Evolutionary conservation across 2,113 vertebrate genomes (phyloP).

Genomic region (Zosterops lateralis): DNA sequence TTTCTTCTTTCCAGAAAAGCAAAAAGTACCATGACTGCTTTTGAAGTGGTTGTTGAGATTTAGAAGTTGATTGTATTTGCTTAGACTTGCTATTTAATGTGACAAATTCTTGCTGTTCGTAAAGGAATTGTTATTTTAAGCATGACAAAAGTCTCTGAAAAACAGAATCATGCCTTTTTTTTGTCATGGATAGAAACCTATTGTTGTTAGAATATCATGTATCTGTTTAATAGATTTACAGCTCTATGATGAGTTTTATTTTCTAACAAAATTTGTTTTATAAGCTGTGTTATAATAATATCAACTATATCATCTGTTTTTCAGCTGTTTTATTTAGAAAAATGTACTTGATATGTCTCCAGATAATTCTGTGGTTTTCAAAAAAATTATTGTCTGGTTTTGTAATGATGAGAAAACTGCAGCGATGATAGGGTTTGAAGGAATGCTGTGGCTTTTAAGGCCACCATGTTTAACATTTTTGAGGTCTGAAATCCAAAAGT

Average conservation of each 20-base stretch:
- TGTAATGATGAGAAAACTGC: conserved; percentile 39
- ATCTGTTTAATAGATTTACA: neutral
- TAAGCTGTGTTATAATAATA: conserved; percentile 30
- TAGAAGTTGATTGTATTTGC: neutral
- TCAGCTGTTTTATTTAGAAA: conserved; percentile 53
- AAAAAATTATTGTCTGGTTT: conserved; percentile 43
- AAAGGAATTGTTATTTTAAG: neutral
- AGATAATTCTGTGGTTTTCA: conserved; percentile 47
- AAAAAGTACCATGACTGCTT: neutral
- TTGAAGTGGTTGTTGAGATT: neutral
- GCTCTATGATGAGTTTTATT: neutral
- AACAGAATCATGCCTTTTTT: neutral
- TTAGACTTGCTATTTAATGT: neutral
- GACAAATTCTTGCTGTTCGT: neutral
- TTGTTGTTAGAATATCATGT: neutral
- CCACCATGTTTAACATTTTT: conserved; percentile 35
- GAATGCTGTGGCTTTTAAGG: conserved; percentile 28
- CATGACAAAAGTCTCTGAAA: neutral
- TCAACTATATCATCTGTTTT: conserved; percentile 45
- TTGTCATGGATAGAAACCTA: neutral
- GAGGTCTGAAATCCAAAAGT: conserved; percentile 26
- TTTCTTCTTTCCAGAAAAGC: neutral
- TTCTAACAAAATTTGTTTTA: conserved; percentile 35
- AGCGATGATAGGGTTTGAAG: conserved; percentile 6
- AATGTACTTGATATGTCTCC: conserved; percentile 39